phyloP scores from a whole-genome alignment of 2,797 vertebrate species.

The Oryzias sinensis region DNA sequence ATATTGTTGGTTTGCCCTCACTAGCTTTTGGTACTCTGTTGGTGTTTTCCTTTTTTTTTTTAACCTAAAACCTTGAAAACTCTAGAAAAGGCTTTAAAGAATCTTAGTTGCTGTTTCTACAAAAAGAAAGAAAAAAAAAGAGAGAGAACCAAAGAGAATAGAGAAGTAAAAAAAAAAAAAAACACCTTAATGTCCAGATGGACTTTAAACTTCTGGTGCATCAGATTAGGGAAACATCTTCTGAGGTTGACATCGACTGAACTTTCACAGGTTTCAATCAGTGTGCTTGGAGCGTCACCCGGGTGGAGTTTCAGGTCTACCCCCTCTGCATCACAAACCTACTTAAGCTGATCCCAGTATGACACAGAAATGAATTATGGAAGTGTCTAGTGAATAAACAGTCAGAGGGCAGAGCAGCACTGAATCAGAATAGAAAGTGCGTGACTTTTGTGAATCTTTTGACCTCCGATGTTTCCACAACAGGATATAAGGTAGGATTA shows the following conservation, averaged over 20 bases:
- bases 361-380: conserved; percentile 27
- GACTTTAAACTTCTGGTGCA: too few relatives aligned
- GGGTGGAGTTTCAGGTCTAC: conserved; percentile 27
- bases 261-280: conserved; percentile 26
- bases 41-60: too few relatives aligned
- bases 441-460: conserved; percentile 2
- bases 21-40: too few relatives aligned
- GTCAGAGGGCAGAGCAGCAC: conserved; percentile 12
- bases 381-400: conserved; percentile 30
- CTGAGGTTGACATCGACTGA: conserved; percentile 6
- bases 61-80: too few relatives aligned
- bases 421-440: conserved; percentile 12
- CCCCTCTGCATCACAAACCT: conserved; percentile 31
- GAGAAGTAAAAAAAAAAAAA: too few relatives aligned
- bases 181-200: too few relatives aligned
- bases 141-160: too few relatives aligned
- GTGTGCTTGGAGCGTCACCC: conserved; percentile 14
- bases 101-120: too few relatives aligned
- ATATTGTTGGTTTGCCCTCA: too few relatives aligned
- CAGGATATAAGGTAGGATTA: conserved; percentile 11
- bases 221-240: not conserved
- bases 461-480: conserved; percentile 14
- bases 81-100: too few relatives aligned
- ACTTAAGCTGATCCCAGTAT: conserved; percentile 27
- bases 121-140: too few relatives aligned